Base-by-base conservation (phyloP, 2,797 vertebrate genomes). In the Peromyscus melanophrys region DNA sequence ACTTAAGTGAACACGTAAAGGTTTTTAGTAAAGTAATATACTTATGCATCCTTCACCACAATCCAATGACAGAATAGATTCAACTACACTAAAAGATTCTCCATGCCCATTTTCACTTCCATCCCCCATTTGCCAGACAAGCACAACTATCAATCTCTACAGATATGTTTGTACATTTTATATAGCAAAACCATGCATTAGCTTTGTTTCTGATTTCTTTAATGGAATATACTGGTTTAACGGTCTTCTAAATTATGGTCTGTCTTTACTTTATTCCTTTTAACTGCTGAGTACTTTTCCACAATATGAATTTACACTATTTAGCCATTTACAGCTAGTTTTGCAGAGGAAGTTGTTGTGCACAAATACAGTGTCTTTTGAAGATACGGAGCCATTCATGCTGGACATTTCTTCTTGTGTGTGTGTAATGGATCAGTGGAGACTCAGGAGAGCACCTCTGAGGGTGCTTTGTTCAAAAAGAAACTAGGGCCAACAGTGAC, bases 381-480 rank as follows among this genome's bases (percentile, higher is more conserved):
- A 90, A n/a, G 12, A 67, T 27, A 80, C 11, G 7, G 31, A 89
- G 25, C 23, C 21, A 61, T 75, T 93, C 37, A 77, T 17, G 31
- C 61, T 82, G 65, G 34, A 46, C 78, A 59, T 67, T 83, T 95
- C n/a, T 71, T 73, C n/a, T 43, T 88, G 17, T 46, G 7, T 69
- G 9, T 52, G 37, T 52, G 37, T 59, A 80, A 80, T 83, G 14
- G 63, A 69, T 71, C 57, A 46, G 17, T 61, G 9, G 16, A 93
- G 76, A 92, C 65, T 92, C 25, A 65, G 55, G 16, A 52, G 1
- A 92, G 16, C 2, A 89, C 93, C 92, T 95, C 59, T 90, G 2
- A 89, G 19, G 57, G n/a, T 25, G 34, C 59, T 93, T 23, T 85
- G 4, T 49, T 83, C 31, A 94, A 96, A 91, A 11, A 94, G 12